Evolutionary conservation across 1,140 invertebrate genomes (phyloP).

Genomic region (Caenorhabditis remanei): DNA sequence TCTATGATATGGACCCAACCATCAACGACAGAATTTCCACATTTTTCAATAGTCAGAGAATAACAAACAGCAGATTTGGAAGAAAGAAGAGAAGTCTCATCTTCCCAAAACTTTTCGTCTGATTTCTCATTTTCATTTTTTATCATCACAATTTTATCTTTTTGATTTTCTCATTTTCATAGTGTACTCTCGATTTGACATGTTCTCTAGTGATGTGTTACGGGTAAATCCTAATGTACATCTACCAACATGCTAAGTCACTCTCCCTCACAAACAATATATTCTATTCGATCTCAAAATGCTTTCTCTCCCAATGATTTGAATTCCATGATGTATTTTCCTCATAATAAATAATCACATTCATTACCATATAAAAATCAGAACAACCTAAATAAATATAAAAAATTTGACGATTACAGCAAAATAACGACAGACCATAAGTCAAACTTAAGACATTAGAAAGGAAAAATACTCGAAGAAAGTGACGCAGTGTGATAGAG

Average conservation of each 20-base stretch:
- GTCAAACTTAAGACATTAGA: background rate
- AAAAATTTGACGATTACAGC: background rate
- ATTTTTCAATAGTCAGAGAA: conserved; percentile 57
- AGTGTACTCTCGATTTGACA: conserved; percentile 47
- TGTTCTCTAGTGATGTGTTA: conserved; percentile 54
- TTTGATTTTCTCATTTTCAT: background rate
- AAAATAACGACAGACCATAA: conserved; percentile 23
- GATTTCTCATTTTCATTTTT: background rate
- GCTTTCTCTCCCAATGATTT: background rate
- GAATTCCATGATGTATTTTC: background rate
- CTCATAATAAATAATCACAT: conserved; percentile 8
- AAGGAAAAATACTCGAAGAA: conserved; percentile 37
- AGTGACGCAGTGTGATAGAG: conserved; percentile 25
- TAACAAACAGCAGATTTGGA: conserved; percentile 10
- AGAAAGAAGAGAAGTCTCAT: conserved; percentile 47
- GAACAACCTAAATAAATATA: background rate
- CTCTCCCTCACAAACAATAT: background rate
- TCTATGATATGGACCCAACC: conserved; percentile 58
- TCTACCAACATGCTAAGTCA: conserved; percentile 45
- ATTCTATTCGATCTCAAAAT: conserved; percentile 7
- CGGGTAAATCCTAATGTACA: conserved; percentile 44
- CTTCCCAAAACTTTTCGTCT: conserved; percentile 15
- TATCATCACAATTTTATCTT: background rate
- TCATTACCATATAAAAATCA: background rate
- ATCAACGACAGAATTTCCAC: conserved; percentile 56